Evolutionary conservation across 2,113 vertebrate species (phyloP).

Genomic region (Prochilodus magdalenae): DNA sequence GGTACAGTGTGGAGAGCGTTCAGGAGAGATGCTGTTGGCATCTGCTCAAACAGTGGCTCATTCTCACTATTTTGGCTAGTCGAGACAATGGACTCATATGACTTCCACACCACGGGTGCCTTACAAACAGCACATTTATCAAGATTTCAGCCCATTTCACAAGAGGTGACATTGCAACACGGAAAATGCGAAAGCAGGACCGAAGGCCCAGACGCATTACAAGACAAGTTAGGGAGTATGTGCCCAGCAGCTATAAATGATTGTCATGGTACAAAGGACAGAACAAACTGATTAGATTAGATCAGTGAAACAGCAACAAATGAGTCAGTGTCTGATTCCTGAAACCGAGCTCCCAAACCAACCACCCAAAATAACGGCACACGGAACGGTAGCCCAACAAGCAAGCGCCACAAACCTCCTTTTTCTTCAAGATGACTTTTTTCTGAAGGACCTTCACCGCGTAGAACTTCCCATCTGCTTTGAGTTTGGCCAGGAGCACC

Average conservation of each 20-base stretch:
- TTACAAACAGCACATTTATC: neutral
- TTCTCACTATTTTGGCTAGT: neutral
- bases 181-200: neutral
- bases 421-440: constrained; percentile 95
- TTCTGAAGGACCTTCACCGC: constrained; percentile 98
- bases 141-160: neutral
- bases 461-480: constrained; percentile 90
- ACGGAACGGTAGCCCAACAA: neutral
- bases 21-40: constrained; percentile 11
- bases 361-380: neutral
- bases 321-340: neutral
- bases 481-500: constrained; percentile 95
- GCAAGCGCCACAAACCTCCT: constrained; percentile 81
- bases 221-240: neutral
- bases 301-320: constrained; percentile 58
- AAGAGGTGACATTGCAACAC: neutral
- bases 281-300: constrained; percentile 71
- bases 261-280: constrained; percentile 61
- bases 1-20: neutral
- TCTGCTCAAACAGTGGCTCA: neutral
- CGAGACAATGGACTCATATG: constrained; percentile 8
- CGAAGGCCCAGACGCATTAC: neutral
- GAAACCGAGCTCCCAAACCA: neutral
- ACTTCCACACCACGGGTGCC: neutral
- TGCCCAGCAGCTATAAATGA: constrained; percentile 3